Conservation (phyloP, 2,113 vertebrate species). For the Corythoichthys haematopterus region DNA sequence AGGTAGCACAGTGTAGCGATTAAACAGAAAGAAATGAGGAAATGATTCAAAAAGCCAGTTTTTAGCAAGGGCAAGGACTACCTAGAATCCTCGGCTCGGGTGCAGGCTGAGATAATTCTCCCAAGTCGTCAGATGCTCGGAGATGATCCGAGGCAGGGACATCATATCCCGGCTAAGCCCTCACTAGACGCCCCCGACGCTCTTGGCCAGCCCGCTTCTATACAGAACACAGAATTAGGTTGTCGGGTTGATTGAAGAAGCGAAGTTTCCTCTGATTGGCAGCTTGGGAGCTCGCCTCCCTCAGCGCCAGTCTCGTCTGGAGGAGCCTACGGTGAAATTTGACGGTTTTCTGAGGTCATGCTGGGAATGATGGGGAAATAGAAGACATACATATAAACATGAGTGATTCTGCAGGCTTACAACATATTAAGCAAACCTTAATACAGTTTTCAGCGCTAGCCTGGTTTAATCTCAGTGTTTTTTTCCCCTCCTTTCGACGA, state of each 20-base stretch:
- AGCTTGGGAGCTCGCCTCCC: slow-evolving; percentile 12
- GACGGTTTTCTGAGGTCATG: slow-evolving; percentile 8
- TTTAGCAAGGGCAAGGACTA: slow-evolving; percentile 39
- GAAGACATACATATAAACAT: slow-evolving; percentile 15
- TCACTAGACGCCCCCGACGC: slow-evolving; percentile 27
- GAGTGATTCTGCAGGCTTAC: slow-evolving; percentile 26
- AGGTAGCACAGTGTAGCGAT: neutral
- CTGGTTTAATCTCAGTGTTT: slow-evolving; percentile 17
- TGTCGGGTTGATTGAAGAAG: slow-evolving; percentile 46
- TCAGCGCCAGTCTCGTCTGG: slow-evolving; percentile 8
- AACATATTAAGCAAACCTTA: slow-evolving; percentile 22
- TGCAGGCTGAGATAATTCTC: slow-evolving; percentile 44
- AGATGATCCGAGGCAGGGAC: slow-evolving; percentile 65
- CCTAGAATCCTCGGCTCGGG: slow-evolving; percentile 45
- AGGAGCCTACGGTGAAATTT: slow-evolving; percentile 4
- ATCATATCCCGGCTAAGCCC: slow-evolving; percentile 64
- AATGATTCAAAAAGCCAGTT: neutral
- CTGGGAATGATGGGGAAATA: slow-evolving; percentile 28
- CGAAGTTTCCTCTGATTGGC: slow-evolving; percentile 25
- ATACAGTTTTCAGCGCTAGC: slow-evolving; percentile 26
- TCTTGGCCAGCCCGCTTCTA: slow-evolving; percentile 27
- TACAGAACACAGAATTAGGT: slow-evolving; percentile 43
- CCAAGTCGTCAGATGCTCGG: slow-evolving; percentile 58
- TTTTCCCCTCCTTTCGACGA: slow-evolving; percentile 9
- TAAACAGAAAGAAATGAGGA: neutral